Percentiles rank a stretch among this genome's conserved stretches.
Evolutionary conservation across 2,888 invertebrate species (phyloP).

Genomic region (Caenorhabditis virilis): DNA sequence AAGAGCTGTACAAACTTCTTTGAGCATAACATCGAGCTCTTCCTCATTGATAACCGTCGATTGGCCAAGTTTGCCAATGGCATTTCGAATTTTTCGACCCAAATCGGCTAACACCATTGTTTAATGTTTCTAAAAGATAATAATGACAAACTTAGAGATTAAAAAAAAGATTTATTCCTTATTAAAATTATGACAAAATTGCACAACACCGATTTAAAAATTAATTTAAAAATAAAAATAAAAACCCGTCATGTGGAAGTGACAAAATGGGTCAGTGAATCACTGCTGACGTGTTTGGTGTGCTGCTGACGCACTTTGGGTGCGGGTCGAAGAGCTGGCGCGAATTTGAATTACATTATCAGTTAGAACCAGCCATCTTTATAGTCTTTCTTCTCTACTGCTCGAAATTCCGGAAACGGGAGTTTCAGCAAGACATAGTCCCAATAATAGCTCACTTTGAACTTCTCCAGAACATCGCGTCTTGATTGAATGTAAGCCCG

Average conservation of each 20-base stretch:
- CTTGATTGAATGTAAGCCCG: no score
- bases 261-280: not conserved
- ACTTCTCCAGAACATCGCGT: no score
- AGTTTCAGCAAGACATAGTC: no score
- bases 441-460: no score
- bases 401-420: no score
- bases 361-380: no score
- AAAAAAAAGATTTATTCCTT: not conserved
- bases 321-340: no score
- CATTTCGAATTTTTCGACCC: constrained; percentile 97
- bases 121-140: constrained; percentile 5
- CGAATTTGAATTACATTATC: no score
- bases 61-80: constrained; percentile 87
- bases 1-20: constrained; percentile 83
- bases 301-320: no score
- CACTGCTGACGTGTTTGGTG: no score
- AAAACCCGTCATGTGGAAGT: constrained; percentile 5
- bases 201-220: not conserved
- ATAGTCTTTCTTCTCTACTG: no score
- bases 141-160: not conserved
- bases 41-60: constrained; percentile 71
- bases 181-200: not conserved
- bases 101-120: constrained; percentile 99
- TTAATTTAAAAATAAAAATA: not conserved
- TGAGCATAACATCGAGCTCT: constrained; percentile 98